A percentile compares a stretch with the other conserved stretches of the same genome.
Conservation (phyloP, 2,797 vertebrate genomes). For the Falco concolor region DNA sequence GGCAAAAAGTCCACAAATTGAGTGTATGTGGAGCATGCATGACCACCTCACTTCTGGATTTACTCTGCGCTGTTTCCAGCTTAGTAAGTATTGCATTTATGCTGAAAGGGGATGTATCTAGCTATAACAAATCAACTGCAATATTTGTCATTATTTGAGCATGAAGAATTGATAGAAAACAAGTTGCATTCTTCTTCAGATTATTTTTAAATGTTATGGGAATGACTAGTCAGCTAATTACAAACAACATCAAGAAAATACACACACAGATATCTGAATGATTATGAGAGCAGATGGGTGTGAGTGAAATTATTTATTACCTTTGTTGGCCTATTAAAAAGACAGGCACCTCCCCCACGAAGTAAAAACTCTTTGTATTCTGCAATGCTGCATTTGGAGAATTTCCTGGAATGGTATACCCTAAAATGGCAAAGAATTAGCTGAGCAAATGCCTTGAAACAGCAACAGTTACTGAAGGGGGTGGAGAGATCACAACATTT, state of each 20-base stretch:
- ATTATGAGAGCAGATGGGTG: background rate
- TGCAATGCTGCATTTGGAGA: conserved; percentile 96
- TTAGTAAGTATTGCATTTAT: background rate
- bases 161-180: background rate
- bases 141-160: background rate
- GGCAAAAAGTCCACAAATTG: background rate
- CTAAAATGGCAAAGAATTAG: conserved; percentile 72
- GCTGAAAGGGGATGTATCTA: background rate
- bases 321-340: conserved; percentile 96
- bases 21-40: background rate
- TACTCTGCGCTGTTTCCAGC: background rate
- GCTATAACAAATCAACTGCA: background rate
- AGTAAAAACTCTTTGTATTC: conserved; percentile 94
- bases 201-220: background rate
- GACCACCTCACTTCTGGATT: background rate
- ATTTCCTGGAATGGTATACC: conserved; percentile 89
- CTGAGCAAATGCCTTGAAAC: conserved; percentile 4
- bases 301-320: conserved; percentile 64
- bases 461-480: background rate
- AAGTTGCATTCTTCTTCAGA: background rate
- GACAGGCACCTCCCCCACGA: conserved; percentile 92
- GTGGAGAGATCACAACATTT: background rate
- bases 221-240: background rate
- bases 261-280: background rate
- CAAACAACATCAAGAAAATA: background rate